phyloP scores from a whole-genome alignment of 2,113 vertebrate species.

The Hemichromis elongatus region DNA sequence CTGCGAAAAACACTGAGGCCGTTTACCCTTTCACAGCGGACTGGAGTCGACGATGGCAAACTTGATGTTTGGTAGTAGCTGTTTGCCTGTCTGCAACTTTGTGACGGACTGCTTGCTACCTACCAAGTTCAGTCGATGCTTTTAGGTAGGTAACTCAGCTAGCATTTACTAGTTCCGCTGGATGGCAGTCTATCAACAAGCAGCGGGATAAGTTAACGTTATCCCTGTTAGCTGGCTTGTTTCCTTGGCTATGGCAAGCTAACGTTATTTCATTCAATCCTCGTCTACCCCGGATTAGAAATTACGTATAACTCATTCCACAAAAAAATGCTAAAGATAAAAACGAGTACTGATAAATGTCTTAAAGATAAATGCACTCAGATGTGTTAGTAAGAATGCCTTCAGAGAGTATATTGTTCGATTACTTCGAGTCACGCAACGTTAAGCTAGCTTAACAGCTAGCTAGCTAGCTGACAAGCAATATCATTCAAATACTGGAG shows the following conservation, averaged over 20 bases:
- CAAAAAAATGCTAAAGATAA: background rate
- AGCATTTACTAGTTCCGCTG: conserved; percentile 22
- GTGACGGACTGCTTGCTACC: background rate
- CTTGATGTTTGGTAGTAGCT: conserved; percentile 3
- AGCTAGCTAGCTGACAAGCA: conserved; percentile 70
- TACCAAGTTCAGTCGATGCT: background rate
- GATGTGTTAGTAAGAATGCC: background rate
- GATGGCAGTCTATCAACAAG: background rate
- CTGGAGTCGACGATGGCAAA: conserved; percentile 17
- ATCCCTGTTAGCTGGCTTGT: conserved; percentile 50
- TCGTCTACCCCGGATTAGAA: background rate
- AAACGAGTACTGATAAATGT: background rate
- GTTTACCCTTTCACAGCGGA: conserved; percentile 20
- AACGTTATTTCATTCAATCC: conserved; percentile 73
- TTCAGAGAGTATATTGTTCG: background rate
- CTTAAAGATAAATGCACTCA: background rate
- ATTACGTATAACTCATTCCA: background rate
- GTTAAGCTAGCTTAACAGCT: conserved; percentile 70
- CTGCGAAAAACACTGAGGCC: conserved; percentile 25
- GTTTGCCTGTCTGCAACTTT: background rate
- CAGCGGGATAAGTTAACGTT: conserved; percentile 27
- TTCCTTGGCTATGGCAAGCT: conserved; percentile 55
- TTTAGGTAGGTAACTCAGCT: background rate
- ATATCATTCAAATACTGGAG: conserved; percentile 53
- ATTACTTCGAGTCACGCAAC: conserved; percentile 59